Base-by-base conservation (phyloP, 2,888 invertebrate genomes). In the Lumbricus terrestris region DNA sequence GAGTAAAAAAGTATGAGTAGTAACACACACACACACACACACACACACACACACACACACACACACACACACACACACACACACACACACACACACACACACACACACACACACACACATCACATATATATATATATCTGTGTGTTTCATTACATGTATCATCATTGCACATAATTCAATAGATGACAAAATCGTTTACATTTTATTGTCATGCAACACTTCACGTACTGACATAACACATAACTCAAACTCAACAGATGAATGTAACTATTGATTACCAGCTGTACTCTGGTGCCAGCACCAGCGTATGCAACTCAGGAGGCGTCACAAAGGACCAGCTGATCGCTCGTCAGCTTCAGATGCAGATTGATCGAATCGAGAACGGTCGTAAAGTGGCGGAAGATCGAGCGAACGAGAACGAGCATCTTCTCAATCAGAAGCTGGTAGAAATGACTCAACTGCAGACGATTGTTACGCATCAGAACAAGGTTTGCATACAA, bases 341-440 rank as follows among this genome's bases (percentile, higher is more conserved):
- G 88, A 35, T 37, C 15, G 37, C 34, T 35, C 88, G 34, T 23
- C 37, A 88, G 88, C 35, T 88, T 20, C 35, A 37, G 88, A 5
- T 34, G 88, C 88, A 38, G 37, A 35, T 88, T 8, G 88, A 35
- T 38, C 88, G 88, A 35, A 34, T 38, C 23, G 88, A 88, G 88
- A 35, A 88, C 11, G n/a, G 88, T 29, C 38, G 35, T 29, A 35
- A 37, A 88, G 35, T 88, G 88, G 88, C 88, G 33, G 88, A 88
- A 37, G 37, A 13, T 20, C 88, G 88, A 23, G 88, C 88, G 34
- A 88, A 88, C 38, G 5, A 88, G 88, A 88, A 88, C 29, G 88
- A 88, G 29, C 88, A 88, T 88, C 88, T 88, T 23, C 88, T 88
- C 88, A 88, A 88, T 29, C 88, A 34, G 88, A 88, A 88, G 29